Percentiles rank a stretch among this genome's conserved stretches.
These are phyloP conservation scores for Incurvaria masculella DNA, from an alignment of 2,888 invertebrate species.

Conservation along the genomic window DNA sequence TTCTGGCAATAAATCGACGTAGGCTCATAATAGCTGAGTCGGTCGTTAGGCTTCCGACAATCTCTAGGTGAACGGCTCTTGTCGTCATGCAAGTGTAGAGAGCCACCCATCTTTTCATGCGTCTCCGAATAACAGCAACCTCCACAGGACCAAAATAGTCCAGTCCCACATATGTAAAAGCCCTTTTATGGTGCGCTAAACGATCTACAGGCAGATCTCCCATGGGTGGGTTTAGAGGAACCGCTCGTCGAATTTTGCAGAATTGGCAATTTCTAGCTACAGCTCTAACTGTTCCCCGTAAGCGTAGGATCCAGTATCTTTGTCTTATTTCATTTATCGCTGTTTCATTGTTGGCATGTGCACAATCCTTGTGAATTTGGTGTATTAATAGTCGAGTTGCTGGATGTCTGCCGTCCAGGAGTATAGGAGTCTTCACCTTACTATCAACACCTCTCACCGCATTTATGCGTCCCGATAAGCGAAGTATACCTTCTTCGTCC, in stretches of 20 bases:
- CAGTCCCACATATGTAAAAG: slow-evolving; percentile 10
- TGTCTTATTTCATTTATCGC: slow-evolving; percentile 9
- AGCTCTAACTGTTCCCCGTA: slow-evolving; percentile 1
- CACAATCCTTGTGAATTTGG: background rate
- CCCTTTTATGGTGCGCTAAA: slow-evolving; percentile 7
- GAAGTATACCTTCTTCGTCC: slow-evolving; percentile 1
- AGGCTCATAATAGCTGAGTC: slow-evolving; percentile 9
- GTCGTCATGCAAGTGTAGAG: slow-evolving; percentile 8
- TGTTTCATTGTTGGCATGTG: slow-evolving; percentile 5
- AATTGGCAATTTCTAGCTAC: slow-evolving; percentile 1
- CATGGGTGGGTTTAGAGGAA: slow-evolving; percentile 6
- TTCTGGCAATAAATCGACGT: slow-evolving; percentile 3
- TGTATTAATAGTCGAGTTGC: no score
- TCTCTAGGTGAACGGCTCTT: slow-evolving; percentile 7
- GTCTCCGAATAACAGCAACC: slow-evolving; percentile 11
- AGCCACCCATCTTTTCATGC: slow-evolving; percentile 9
- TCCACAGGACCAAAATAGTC: slow-evolving; percentile 15
- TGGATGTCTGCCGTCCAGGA: no score
- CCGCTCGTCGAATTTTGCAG: background rate
- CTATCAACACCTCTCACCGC: no score
- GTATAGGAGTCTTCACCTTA: no score
- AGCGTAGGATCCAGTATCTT: slow-evolving; percentile 6
- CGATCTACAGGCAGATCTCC: slow-evolving; percentile 6
- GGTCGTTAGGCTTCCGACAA: slow-evolving; percentile 1
- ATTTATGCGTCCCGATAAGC: slow-evolving; percentile 1